Conservation (phyloP, 2,888 invertebrate species). For the Pilophorus perplexus region DNA sequence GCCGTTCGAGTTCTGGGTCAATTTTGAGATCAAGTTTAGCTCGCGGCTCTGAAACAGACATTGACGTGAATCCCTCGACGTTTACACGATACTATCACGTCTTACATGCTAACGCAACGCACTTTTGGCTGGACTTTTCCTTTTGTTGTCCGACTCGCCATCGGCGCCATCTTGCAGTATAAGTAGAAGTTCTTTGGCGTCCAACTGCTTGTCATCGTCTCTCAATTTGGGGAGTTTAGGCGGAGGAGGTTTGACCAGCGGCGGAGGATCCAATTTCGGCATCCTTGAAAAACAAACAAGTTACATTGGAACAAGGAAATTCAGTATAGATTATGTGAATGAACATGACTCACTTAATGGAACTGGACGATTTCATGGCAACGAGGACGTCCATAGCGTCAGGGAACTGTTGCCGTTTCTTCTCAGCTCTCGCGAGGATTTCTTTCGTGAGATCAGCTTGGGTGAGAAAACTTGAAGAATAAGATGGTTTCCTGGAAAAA, state of each 20-base stretch:
- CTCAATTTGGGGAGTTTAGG: constrained; percentile 38
- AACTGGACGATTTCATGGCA: constrained; percentile 57
- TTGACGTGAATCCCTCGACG: no score
- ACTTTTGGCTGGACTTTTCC: constrained; percentile 34
- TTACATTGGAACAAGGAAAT: neutral
- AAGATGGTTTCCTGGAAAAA: constrained; percentile 39
- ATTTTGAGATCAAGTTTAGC: constrained; percentile 50
- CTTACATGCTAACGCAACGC: no score
- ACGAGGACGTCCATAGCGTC: constrained; percentile 56
- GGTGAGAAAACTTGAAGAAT: constrained; percentile 57
- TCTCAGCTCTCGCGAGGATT: constrained; percentile 56
- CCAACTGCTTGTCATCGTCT: constrained; percentile 50
- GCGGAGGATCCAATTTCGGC: neutral
- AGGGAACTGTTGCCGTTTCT: constrained; percentile 54
- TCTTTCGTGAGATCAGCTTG: constrained; percentile 59
- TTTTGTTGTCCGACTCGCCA: neutral
- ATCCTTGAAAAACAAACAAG: constrained; percentile 1
- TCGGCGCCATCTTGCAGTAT: constrained; percentile 59
- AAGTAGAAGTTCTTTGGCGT: constrained; percentile 58
- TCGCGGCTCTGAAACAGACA: constrained; percentile 7
- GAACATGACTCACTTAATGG: constrained; percentile 9
- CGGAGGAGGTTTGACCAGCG: no score
- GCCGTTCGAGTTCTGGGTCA: constrained; percentile 55
- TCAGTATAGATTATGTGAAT: neutral
- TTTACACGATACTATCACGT: no score